Evolutionary conservation across 2,797 vertebrate species (phyloP).

Genomic region (Chiroxiphia lanceolata): DNA sequence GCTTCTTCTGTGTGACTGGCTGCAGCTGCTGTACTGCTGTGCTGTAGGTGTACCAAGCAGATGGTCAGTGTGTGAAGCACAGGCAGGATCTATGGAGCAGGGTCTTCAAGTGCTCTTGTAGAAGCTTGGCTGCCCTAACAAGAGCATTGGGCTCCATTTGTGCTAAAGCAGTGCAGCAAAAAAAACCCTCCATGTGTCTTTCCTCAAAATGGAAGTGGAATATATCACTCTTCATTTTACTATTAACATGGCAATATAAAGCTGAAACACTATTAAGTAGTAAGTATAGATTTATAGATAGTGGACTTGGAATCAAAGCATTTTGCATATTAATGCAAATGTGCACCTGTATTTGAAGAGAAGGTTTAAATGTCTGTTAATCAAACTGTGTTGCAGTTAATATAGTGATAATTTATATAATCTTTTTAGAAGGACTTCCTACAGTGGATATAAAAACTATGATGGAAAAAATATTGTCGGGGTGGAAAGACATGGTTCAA

Average conservation of each 20-base stretch:
- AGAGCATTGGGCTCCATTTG: neutral
- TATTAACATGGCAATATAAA: neutral
- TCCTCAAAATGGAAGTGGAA: neutral
- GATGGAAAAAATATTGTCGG: constrained; percentile 77
- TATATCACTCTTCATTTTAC: neutral
- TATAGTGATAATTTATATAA: neutral
- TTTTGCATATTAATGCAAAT: neutral
- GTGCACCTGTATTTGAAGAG: neutral
- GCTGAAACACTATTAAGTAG: neutral
- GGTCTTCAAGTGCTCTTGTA: neutral
- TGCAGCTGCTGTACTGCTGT: neutral
- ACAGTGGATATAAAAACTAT: constrained; percentile 58
- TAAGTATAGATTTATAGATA: neutral
- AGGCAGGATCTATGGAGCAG: neutral
- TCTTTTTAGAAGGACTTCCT: constrained; percentile 74
- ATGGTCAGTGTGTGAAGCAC: neutral
- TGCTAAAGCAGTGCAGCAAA: neutral
- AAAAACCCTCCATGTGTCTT: rapidly evolving
- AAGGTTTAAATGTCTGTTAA: neutral
- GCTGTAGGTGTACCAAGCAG: neutral
- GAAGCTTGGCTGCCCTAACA: neutral
- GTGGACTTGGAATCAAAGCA: neutral
- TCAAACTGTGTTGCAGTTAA: neutral
- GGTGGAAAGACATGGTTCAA: constrained; percentile 79
- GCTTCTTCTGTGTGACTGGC: neutral